Base-by-base conservation (phyloP, 1,140 invertebrate genomes). In the Hypsibius dujardini region DNA sequence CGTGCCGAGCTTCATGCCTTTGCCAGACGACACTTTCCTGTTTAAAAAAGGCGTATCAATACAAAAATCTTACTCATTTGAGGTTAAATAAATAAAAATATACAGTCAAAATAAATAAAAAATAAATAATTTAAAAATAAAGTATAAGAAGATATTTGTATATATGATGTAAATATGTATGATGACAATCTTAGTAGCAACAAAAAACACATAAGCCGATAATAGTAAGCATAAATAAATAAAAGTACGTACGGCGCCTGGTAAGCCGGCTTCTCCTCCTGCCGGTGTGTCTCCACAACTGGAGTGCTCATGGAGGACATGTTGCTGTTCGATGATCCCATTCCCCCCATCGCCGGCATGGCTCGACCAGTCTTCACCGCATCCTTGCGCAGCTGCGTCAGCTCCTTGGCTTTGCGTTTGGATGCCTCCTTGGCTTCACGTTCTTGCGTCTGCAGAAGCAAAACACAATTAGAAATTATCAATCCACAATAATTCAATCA, bases 341-440 rank as follows among this genome's bases (percentile, higher is more conserved):
- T 67, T 7, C 62, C 62, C 12, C 62, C 62, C 47, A 72, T 72
- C 42, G 73, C 72, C 67, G 62, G 47, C 47, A 70, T 70, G 7
- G 12, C 62, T 12, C 62, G 62, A 2, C 82, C 82, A 72, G 87
- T 85, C 80, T 91, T 92, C 60, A 84, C 84, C 15, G 87, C 87
- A 79, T 95, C 92, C 79, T 92, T 84, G 76, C 86, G 83, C 77
- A 88, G 88, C 72, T 75, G 75, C 70, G 79, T 78, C 42, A 84
- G 76, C 80, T 98, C 95, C 80, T 97, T 97, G 0, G 94, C 95
- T 78, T 94, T 93, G 76, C 96, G 92, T 28, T 90, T 85, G 93
- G 96, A 97, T 78, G 94, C 92, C 75, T 94, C 91, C 73, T 90
- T 93, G 0, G 95, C 95, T 78, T 98, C 95, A 46, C 91, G 85